Evolutionary conservation across 2,888 invertebrate species (phyloP).

Genomic region (Leucoptera coffeella): DNA sequence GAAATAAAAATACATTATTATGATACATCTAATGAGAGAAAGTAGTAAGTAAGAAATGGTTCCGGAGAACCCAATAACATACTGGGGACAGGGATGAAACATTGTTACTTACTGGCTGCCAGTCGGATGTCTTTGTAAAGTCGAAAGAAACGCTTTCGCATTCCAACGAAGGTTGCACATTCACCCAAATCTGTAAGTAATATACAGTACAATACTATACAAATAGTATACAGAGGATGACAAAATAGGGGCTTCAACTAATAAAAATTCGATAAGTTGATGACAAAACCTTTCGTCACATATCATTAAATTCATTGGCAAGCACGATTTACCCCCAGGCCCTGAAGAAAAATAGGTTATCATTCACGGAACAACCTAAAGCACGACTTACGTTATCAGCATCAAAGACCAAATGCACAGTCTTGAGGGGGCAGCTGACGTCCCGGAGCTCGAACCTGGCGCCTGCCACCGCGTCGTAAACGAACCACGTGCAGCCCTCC

Average conservation of each 20-base stretch:
- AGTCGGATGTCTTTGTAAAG: conserved; percentile 60
- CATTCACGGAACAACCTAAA: no score
- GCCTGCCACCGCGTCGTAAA: conserved; percentile 74
- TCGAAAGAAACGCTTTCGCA: conserved; percentile 68
- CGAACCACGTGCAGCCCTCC: conserved; percentile 23
- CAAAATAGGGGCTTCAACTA: no score
- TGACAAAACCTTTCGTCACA: no score
- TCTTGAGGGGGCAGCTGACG: conserved; percentile 71
- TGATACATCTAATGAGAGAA: no score
- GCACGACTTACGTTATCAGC: conserved; percentile 62
- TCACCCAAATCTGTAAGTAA: conserved; percentile 72
- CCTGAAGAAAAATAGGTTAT: no score
- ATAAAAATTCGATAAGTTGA: no score
- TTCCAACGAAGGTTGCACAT: conserved; percentile 68
- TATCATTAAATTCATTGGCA: no score
- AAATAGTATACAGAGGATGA: no score
- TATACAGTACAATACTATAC: background rate
- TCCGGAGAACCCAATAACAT: no score
- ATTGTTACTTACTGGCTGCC: conserved; percentile 57
- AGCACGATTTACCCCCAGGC: no score
- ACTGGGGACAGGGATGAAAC: no score
- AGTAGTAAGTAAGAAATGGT: background rate
- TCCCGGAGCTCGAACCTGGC: conserved; percentile 65
- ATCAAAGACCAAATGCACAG: conserved; percentile 66
- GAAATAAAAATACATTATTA: no score